Conservation (phyloP, 2,888 invertebrate species). For the Hemithea aestivaria region DNA sequence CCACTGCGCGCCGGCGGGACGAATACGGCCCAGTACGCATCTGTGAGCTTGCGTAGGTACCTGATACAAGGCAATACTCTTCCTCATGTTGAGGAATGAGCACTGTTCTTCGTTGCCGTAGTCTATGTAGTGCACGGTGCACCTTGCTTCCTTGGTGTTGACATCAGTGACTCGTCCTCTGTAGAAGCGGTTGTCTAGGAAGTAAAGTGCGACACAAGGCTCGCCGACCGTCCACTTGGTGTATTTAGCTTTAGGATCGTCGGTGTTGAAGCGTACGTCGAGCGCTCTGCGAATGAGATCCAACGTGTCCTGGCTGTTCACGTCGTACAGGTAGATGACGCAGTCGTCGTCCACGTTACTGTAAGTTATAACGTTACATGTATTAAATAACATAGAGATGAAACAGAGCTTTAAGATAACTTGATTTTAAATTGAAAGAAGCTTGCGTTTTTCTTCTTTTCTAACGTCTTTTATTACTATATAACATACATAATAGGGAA, state of each 20-base stretch:
- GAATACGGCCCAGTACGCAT: conserved; percentile 72
- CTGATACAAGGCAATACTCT: conserved; percentile 80
- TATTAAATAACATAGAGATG: too few relatives aligned
- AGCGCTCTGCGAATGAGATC: conserved; percentile 73
- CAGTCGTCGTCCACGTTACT: conserved; percentile 69
- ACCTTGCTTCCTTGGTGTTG: conserved; percentile 47
- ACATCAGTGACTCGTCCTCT: conserved; percentile 80
- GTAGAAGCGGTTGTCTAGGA: conserved; percentile 83
- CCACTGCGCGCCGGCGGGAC: conserved; percentile 63
- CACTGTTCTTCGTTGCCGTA: conserved; percentile 89
- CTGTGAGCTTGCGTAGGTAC: conserved; percentile 83
- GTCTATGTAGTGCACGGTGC: conserved; percentile 86
- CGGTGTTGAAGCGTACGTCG: conserved; percentile 60
- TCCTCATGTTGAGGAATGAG: conserved; percentile 76
- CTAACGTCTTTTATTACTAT: too few relatives aligned
- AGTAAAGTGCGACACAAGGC: conserved; percentile 84
- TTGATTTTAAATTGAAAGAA: too few relatives aligned
- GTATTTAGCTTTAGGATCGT: conserved; percentile 65
- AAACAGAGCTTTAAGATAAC: too few relatives aligned
- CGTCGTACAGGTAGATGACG: conserved; percentile 61
- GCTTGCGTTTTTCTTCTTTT: too few relatives aligned
- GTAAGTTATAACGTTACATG: conserved; percentile 20
- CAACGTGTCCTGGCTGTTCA: conserved; percentile 57
- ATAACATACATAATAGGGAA: too few relatives aligned
- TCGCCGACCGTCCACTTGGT: conserved; percentile 81